Evolutionary conservation across 2,797 vertebrate species (phyloP).

Genomic region (Sebastes jordani): DNA sequence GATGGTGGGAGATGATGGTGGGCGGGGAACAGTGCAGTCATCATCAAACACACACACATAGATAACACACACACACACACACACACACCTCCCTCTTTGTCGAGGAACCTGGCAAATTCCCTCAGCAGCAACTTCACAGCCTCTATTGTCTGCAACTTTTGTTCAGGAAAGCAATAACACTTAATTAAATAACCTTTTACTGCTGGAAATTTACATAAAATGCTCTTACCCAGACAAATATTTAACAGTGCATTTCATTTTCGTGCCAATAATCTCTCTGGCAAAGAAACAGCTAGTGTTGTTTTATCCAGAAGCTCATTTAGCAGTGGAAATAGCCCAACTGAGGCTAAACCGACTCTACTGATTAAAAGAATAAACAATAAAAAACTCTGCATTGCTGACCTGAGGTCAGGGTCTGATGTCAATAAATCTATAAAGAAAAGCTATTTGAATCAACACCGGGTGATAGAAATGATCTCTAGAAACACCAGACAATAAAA

Average conservation of each 20-base stretch:
- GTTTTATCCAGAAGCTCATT: background rate
- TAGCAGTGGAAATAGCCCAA: background rate
- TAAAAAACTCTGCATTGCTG: background rate
- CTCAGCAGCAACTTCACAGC: conserved; percentile 21
- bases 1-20: conserved; percentile 75
- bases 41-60: conserved; percentile 55
- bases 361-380: background rate
- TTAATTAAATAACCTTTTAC: conserved; percentile 38
- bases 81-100: conserved; percentile 30
- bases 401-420: background rate
- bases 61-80: conserved; percentile 4
- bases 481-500: background rate
- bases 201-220: background rate
- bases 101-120: conserved; percentile 32
- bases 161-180: conserved; percentile 24
- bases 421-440: background rate
- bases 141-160: conserved; percentile 25
- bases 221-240: background rate
- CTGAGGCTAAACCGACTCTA: background rate
- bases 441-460: background rate
- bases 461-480: background rate
- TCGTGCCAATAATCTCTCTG: background rate
- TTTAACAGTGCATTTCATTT: background rate
- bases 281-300: background rate
- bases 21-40: conserved; percentile 73